A percentile compares a stretch with the other conserved stretches of the same genome.
phyloP scores from a whole-genome alignment of 2,888 invertebrate genomes.

The Hyalella azteca region DNA sequence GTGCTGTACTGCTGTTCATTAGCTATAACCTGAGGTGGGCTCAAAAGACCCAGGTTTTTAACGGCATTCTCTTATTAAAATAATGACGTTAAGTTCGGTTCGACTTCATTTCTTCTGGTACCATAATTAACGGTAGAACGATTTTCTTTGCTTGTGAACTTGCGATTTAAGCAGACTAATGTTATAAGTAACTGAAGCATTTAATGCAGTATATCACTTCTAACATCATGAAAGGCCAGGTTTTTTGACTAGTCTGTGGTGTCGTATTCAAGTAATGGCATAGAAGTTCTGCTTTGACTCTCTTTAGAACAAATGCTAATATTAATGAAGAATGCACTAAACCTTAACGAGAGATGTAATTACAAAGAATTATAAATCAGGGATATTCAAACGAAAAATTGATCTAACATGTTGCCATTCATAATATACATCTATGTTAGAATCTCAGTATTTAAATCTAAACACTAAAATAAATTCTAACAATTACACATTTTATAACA shows the following conservation, averaged over 20 bases:
- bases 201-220: neutral
- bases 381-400: neutral
- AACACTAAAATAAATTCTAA: neutral
- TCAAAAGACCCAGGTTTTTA: neutral
- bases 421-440: slow-evolving; percentile 1
- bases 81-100: neutral
- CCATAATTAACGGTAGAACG: no score
- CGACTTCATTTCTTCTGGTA: no score
- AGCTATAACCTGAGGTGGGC: neutral
- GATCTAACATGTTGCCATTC: neutral
- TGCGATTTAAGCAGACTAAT: neutral
- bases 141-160: neutral
- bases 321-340: neutral
- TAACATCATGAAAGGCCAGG: neutral
- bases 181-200: neutral
- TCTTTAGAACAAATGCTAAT: neutral
- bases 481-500: neutral
- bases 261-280: neutral
- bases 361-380: neutral
- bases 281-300: neutral
- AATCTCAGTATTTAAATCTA: slow-evolving; percentile 4
- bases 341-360: neutral
- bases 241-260: neutral
- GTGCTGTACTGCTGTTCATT: neutral
- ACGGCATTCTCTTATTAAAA: neutral